A percentile compares a stretch with the other conserved stretches of the same genome.
Evolutionary conservation across 1,140 invertebrate species (phyloP).

Genomic region (Anoplophora glabripennis): DNA sequence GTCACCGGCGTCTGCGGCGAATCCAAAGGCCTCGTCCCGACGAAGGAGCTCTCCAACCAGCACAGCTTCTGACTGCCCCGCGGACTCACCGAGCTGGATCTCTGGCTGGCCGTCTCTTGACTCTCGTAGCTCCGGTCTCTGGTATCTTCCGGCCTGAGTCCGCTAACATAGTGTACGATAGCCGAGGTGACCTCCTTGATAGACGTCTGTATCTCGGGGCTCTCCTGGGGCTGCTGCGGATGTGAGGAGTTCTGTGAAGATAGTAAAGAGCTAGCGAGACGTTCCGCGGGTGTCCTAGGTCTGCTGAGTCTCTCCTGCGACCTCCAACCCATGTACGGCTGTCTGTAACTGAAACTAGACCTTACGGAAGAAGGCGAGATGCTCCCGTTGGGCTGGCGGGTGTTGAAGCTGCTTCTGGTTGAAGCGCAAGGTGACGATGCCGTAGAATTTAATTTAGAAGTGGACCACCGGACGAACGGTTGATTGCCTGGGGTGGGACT

Average conservation of each 20-base stretch:
- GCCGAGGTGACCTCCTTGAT: conserved; percentile 90
- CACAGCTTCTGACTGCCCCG: conserved; percentile 62
- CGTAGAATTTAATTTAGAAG: conserved; percentile 76
- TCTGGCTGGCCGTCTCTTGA: conserved; percentile 31
- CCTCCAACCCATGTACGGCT: conserved; percentile 86
- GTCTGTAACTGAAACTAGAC: conserved; percentile 63
- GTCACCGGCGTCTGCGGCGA: conserved; percentile 77
- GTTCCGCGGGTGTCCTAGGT: conserved; percentile 79
- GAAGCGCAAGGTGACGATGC: conserved; percentile 64
- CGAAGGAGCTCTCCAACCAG: conserved; percentile 90
- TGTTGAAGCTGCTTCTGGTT: conserved; percentile 62
- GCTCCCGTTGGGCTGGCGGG: conserved; percentile 45
- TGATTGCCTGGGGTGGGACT: conserved; percentile 44
- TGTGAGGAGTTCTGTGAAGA: conserved; percentile 47
- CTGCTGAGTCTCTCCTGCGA: conserved; percentile 78
- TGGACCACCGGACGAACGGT: conserved; percentile 78
- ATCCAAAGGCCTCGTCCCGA: conserved; percentile 77
- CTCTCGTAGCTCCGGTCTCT: conserved; percentile 30
- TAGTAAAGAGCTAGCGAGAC: conserved; percentile 64
- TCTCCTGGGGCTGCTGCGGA: conserved; percentile 50
- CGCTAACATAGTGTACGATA: conserved; percentile 88
- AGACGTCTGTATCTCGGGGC: conserved; percentile 80
- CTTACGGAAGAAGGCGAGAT: conserved; percentile 52
- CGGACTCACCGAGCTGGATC: conserved; percentile 41
- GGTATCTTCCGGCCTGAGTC: conserved; percentile 57